A percentile compares a stretch with the other conserved stretches of the same genome.
Conservation (phyloP, 2,797 vertebrate species). For the Meda fulgida region DNA sequence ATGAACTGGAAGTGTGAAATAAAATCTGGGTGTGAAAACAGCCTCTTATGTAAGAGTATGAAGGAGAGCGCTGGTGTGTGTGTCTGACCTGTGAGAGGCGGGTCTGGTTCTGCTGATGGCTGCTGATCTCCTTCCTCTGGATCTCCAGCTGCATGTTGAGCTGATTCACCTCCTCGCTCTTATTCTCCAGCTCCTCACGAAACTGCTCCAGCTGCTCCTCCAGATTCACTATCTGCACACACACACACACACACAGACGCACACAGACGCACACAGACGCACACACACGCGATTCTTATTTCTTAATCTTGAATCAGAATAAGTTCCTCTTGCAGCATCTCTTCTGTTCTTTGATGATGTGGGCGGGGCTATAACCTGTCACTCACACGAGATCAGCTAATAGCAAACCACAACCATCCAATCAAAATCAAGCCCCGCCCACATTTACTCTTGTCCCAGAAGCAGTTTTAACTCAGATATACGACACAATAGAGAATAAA, state of each 20-base stretch:
- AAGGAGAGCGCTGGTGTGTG: neutral
- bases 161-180: constrained; percentile 98
- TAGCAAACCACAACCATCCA: too few relatives aligned
- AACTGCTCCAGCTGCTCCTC: constrained; percentile 99
- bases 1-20: neutral
- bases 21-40: neutral
- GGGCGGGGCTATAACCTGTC: too few relatives aligned
- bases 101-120: constrained; percentile 87
- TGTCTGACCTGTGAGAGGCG: constrained; percentile 2
- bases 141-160: constrained; percentile 98
- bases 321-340: too few relatives aligned
- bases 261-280: neutral
- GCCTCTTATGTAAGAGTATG: neutral
- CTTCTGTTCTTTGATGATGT: too few relatives aligned
- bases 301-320: too few relatives aligned
- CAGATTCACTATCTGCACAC: constrained; percentile 88
- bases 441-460: too few relatives aligned
- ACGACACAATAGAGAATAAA: too few relatives aligned
- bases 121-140: constrained; percentile 91
- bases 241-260: constrained; percentile 31
- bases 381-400: too few relatives aligned
- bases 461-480: too few relatives aligned
- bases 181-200: constrained; percentile 96
- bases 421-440: too few relatives aligned
- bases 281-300: too few relatives aligned